A percentile compares a stretch with the other conserved stretches of the same genome.
These are phyloP conservation scores for Condylura cristata DNA, from an alignment of 2,113 vertebrate species.

Conservation along the genomic window DNA sequence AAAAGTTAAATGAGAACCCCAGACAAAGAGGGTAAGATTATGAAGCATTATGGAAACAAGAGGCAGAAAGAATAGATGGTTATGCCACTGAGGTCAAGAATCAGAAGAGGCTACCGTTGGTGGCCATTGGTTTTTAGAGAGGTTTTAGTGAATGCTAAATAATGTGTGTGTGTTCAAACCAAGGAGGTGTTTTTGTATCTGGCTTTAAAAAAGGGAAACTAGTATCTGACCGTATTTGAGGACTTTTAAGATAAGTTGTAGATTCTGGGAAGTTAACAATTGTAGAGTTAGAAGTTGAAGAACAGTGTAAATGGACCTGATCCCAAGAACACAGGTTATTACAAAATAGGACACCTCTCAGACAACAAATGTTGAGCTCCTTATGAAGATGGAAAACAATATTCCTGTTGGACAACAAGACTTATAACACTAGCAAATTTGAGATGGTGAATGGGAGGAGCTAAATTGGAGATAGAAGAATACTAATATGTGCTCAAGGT, in stretches of 20 bases:
- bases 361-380: neutral
- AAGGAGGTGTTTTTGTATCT: neutral
- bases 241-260: neutral
- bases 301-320: neutral
- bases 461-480: neutral
- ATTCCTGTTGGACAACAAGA: neutral
- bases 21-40: neutral
- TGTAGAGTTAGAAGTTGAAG: neutral
- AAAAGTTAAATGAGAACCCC: neutral
- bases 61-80: neutral
- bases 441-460: neutral
- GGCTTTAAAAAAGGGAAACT: neutral
- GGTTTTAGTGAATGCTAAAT: neutral
- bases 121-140: conserved; percentile 4
- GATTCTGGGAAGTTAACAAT: neutral
- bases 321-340: neutral
- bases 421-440: neutral
- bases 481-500: neutral
- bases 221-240: neutral
- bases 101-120: neutral
- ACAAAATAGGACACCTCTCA: neutral
- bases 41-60: neutral
- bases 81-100: neutral
- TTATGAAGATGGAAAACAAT: neutral
- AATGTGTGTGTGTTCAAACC: neutral